Evolutionary conservation across 64 coral and sea anemone genomes (phyloP).

Genomic region (Porites australiensis): DNA sequence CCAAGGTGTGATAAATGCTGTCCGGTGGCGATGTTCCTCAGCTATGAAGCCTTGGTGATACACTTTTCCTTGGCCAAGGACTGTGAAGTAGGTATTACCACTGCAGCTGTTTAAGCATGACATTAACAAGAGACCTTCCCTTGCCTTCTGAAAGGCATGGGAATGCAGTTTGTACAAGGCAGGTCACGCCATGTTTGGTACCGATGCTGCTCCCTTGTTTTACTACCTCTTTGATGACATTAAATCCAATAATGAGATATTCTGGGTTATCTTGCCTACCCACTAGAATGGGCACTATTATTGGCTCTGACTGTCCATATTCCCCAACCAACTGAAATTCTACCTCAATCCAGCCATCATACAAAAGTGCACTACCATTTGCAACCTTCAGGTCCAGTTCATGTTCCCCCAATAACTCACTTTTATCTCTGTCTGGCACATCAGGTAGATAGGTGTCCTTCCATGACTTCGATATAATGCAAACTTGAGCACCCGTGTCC

Average conservation of each 20-base stretch:
- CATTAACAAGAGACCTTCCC: background rate
- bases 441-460: background rate
- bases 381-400: background rate
- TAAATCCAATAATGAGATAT: background rate
- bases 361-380: background rate
- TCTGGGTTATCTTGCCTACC: background rate
- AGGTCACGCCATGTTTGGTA: too few relatives aligned
- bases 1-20: too few relatives aligned
- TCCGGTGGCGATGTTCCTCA: too few relatives aligned
- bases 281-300: background rate
- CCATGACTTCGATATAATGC: conserved; percentile 27
- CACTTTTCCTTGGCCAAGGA: too few relatives aligned
- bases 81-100: too few relatives aligned
- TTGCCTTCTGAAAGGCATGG: background rate
- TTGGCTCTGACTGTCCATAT: background rate
- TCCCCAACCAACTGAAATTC: background rate
- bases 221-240: background rate
- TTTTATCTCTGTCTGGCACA: background rate
- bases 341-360: background rate
- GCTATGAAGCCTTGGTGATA: too few relatives aligned
- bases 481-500: conserved; percentile 49
- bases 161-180: too few relatives aligned
- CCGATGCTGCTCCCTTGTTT: background rate
- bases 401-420: background rate
- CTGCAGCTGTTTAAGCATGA: too few relatives aligned